Conservation (phyloP, 2,888 invertebrate genomes). For the Cephus pygmeus region DNA sequence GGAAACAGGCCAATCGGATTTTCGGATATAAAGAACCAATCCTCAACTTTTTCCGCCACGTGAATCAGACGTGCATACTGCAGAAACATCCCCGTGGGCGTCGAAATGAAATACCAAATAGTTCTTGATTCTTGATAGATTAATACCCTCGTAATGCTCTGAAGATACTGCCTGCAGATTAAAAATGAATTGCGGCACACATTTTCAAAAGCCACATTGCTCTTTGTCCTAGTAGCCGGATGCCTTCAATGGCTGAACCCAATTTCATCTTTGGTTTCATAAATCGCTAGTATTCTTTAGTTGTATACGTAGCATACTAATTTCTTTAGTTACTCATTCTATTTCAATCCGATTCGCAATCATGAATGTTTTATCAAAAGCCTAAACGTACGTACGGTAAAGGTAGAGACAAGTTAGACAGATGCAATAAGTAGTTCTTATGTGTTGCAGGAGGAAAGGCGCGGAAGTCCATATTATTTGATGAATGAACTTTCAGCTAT, state of each 20-base stretch:
- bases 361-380: not conserved
- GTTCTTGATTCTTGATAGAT: not conserved
- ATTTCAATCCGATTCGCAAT: not conserved
- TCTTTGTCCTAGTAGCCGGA: not conserved
- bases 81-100: constrained; percentile 34
- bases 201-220: not conserved
- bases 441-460: not conserved
- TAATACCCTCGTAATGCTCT: not conserved
- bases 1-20: constrained; percentile 40
- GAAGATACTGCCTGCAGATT: not conserved
- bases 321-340: not conserved
- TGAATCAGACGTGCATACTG: constrained; percentile 29
- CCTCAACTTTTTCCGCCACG: constrained; percentile 28
- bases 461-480: not conserved
- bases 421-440: constrained; percentile 46
- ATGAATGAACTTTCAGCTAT: not conserved
- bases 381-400: no score
- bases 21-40: constrained; percentile 18
- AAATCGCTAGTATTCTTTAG: not conserved
- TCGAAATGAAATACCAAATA: constrained; percentile 19
- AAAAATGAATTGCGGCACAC: not conserved
- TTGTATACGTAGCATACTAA: not conserved
- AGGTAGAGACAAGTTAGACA: constrained; percentile 21
- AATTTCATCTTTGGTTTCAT: not conserved
- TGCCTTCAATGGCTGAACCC: not conserved